Evolutionary conservation across 2,113 vertebrate genomes (phyloP).

Genomic region (Axis porcinus): DNA sequence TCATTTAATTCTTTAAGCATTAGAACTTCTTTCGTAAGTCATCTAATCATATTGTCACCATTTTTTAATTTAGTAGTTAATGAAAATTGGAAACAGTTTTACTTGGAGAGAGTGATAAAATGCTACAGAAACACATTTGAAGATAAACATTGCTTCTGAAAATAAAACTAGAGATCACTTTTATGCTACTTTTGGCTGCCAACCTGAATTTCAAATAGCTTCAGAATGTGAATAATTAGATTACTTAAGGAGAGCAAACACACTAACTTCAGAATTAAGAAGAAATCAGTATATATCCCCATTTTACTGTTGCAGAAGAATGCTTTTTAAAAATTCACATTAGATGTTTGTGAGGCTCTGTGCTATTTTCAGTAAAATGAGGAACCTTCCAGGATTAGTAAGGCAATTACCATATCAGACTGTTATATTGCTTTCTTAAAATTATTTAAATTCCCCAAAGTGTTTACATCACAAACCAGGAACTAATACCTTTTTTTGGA

Average conservation of each 20-base stretch:
- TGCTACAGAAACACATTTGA: neutral
- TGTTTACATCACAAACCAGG: neutral
- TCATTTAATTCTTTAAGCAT: neutral
- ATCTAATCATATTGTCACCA: neutral
- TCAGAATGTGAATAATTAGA: neutral
- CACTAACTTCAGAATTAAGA: neutral
- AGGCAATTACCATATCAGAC: neutral
- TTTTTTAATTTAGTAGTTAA: neutral
- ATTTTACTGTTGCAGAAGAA: neutral
- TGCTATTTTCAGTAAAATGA: conserved; percentile 15
- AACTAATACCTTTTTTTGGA: neutral
- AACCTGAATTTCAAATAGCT: neutral
- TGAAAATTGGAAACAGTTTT: neutral
- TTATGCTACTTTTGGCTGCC: neutral
- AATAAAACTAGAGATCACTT: neutral
- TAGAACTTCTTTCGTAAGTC: neutral
- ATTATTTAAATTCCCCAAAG: neutral
- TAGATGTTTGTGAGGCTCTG: neutral
- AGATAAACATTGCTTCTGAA: neutral
- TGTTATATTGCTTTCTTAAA: neutral
- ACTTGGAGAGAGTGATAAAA: neutral
- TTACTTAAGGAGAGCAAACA: neutral
- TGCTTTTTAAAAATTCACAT: neutral
- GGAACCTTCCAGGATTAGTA: neutral
- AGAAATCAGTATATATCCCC: neutral